Conservation (phyloP, 1,140 invertebrate species). For the Pararge aegeria region DNA sequence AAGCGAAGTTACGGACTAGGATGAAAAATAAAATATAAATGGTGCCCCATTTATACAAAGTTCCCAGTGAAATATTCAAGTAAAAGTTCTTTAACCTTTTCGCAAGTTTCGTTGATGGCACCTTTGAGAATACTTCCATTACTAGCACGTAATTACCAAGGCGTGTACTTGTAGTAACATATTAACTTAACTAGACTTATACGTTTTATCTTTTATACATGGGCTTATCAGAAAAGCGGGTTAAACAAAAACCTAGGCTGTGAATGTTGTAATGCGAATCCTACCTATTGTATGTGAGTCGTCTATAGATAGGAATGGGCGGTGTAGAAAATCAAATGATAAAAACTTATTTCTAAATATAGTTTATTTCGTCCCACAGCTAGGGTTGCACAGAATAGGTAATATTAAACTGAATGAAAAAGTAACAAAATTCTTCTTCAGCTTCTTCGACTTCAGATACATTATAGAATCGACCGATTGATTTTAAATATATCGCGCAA, state of each 20-base stretch:
- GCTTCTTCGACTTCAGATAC: too few relatives aligned
- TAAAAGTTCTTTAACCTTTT: constrained; percentile 19
- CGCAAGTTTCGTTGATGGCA: constrained; percentile 14
- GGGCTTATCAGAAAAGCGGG: not conserved
- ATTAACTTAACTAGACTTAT: constrained; percentile 9
- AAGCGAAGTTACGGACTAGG: constrained; percentile 4
- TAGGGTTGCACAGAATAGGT: too few relatives aligned
- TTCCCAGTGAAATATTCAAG: constrained; percentile 20
- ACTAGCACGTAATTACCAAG: constrained; percentile 11
- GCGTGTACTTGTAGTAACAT: constrained; percentile 3
- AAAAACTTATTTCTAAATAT: too few relatives aligned
- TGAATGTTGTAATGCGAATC: not conserved
- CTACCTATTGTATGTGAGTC: too few relatives aligned
- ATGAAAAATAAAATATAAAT: constrained; percentile 18
- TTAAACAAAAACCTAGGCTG: not conserved
- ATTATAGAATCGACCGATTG: too few relatives aligned
- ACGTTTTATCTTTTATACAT: not conserved
- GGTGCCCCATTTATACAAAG: constrained; percentile 13
- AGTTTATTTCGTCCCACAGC: too few relatives aligned
- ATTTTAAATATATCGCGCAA: too few relatives aligned
- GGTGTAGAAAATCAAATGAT: too few relatives aligned
- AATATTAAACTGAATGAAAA: too few relatives aligned
- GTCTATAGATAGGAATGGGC: too few relatives aligned
- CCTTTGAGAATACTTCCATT: constrained; percentile 21
- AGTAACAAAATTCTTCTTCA: too few relatives aligned